Evolutionary conservation across 2,888 invertebrate genomes (phyloP).

Genomic region (Branchellion lobata): DNA sequence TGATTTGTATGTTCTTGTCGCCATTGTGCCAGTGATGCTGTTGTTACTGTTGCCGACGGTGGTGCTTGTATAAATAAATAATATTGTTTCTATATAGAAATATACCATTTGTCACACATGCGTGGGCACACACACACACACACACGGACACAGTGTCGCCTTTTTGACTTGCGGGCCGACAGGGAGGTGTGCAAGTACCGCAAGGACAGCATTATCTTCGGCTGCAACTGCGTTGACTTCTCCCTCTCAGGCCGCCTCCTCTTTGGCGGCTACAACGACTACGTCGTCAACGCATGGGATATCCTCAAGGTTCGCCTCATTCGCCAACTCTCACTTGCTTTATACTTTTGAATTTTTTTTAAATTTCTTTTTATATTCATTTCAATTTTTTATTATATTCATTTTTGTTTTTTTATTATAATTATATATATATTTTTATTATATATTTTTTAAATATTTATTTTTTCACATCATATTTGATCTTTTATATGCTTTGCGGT

Average conservation of each 20-base stretch:
- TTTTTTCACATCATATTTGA: too few relatives aligned
- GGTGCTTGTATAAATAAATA: not conserved
- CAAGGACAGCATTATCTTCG: conserved; percentile 95
- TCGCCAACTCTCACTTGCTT: too few relatives aligned
- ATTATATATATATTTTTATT: too few relatives aligned
- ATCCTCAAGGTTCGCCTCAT: conserved; percentile 78
- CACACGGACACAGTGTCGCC: conserved; percentile 70
- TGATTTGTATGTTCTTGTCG: not conserved
- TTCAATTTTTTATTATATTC: not conserved
- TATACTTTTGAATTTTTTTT: too few relatives aligned
- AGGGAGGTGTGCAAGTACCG: conserved; percentile 92
- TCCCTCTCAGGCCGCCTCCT: conserved; percentile 89
- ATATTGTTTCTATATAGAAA: not conserved
- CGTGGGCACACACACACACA: not conserved
- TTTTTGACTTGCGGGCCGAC: conserved; percentile 96
- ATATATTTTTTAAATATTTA: too few relatives aligned
- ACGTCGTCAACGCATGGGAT: conserved; percentile 98
- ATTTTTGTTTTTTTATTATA: not conserved
- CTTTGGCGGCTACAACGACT: conserved; percentile 98
- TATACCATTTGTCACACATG: not conserved
- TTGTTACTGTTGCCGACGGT: not conserved
- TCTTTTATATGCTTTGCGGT: too few relatives aligned
- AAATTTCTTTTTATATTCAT: not conserved
- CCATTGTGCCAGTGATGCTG: not conserved
- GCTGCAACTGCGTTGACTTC: conserved; percentile 95